Percentiles rank a stretch among this genome's conserved stretches.
These are phyloP conservation scores for Uropetala carovei DNA, from an alignment of 2,888 invertebrate species.

Conservation along the genomic window DNA sequence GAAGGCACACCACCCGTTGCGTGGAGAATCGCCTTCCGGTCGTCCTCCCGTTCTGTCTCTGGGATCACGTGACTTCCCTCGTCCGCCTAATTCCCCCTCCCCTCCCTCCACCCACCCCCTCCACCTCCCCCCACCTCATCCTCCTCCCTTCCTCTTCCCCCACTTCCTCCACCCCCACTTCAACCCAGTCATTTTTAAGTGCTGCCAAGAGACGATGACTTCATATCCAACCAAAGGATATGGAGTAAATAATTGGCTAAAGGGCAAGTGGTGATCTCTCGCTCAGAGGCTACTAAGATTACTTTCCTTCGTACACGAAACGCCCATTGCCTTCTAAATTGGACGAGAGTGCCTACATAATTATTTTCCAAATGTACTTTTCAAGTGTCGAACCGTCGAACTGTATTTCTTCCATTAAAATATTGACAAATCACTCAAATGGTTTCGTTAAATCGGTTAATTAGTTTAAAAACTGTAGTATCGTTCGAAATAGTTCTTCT, in stretches of 20 bases:
- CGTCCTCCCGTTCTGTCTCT: neutral
- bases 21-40: constrained; percentile 39
- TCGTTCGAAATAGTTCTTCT: too few species aligned
- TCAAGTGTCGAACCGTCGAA: too few species aligned
- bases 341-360: neutral
- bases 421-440: too few species aligned
- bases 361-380: too few species aligned
- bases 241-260: neutral
- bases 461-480: too few species aligned
- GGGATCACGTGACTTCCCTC: neutral
- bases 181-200: neutral
- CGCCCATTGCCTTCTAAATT: neutral
- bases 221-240: neutral
- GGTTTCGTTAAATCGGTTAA: too few species aligned
- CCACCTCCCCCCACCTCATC: too few species aligned
- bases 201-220: constrained; percentile 5
- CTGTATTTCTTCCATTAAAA: too few species aligned
- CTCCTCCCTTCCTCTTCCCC: too few species aligned
- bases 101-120: too few species aligned
- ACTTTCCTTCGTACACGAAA: neutral
- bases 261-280: neutral
- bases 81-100: neutral
- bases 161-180: too few species aligned
- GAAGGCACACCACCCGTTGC: constrained; percentile 47
- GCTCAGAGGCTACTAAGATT: too few species aligned